Conservation (phyloP, 1,140 invertebrate genomes). For the Drosophila ohnishii region DNA sequence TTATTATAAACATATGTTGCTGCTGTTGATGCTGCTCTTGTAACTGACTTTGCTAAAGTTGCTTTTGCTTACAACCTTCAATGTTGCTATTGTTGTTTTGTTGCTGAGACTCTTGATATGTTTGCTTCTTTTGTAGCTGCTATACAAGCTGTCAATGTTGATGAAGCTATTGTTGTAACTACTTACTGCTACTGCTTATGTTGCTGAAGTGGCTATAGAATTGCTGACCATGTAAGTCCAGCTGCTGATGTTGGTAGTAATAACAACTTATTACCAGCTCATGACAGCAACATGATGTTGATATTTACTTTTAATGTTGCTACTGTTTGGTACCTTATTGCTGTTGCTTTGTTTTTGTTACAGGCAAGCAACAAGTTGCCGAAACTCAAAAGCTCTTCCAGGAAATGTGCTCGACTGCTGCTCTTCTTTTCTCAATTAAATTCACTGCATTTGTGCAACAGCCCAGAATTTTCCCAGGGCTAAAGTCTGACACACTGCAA, state of each 20-base stretch:
- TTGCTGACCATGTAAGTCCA: background rate
- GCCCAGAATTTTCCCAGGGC: background rate
- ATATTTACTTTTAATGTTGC: background rate
- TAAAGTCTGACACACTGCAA: background rate
- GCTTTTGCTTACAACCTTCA: background rate
- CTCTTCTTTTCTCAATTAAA: background rate
- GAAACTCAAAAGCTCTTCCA: conserved; percentile 36
- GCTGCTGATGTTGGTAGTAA: background rate
- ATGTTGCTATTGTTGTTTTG: background rate
- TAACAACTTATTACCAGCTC: background rate
- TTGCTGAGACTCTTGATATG: background rate
- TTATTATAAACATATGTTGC: background rate
- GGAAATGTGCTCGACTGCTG: conserved; percentile 1
- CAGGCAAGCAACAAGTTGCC: conserved; percentile 63
- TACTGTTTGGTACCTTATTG: background rate
- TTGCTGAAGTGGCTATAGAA: background rate
- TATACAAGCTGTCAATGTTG: background rate
- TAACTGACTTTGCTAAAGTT: background rate
- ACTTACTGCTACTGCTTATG: background rate
- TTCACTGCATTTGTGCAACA: background rate
- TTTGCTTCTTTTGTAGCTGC: background rate
- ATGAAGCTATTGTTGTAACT: background rate
- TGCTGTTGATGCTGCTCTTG: background rate
- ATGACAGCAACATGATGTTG: background rate
- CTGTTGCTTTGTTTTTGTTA: background rate